Percentiles rank a stretch among this genome's conserved stretches.
These are phyloP conservation scores for Phycodurus eques DNA, from an alignment of 2,113 vertebrate genomes.

Conservation along the genomic window DNA sequence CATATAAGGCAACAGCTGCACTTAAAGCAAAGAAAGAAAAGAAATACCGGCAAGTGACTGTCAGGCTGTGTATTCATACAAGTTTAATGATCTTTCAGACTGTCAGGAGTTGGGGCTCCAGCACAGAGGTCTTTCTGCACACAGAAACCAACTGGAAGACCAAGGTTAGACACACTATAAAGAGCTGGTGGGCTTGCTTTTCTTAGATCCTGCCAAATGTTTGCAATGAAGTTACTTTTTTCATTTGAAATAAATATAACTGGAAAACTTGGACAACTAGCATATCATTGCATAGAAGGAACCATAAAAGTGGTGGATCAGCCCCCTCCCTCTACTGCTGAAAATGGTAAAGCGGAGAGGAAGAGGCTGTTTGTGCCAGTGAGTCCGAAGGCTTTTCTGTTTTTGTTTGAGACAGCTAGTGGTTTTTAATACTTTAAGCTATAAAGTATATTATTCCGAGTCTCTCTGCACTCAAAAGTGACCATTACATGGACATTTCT, in stretches of 20 bases:
- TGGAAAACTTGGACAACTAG: neutral
- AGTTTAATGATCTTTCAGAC: slow-evolving; percentile 74
- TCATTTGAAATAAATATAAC: neutral
- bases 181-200: slow-evolving; percentile 38
- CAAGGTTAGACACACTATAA: slow-evolving; percentile 37
- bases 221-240: slow-evolving; percentile 9
- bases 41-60: slow-evolving; percentile 46
- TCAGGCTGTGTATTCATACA: slow-evolving; percentile 69
- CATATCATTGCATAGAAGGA: slow-evolving; percentile 5
- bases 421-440: too few species aligned
- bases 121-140: slow-evolving; percentile 43
- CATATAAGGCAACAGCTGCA: slow-evolving; percentile 46
- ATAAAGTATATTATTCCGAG: slow-evolving; percentile 4
- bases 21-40: slow-evolving; percentile 35
- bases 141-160: slow-evolving; percentile 33
- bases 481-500: neutral
- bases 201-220: slow-evolving; percentile 10
- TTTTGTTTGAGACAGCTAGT: slow-evolving; percentile 38
- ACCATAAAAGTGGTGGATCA: slow-evolving; percentile 11
- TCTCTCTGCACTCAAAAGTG: slow-evolving; percentile 6
- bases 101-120: slow-evolving; percentile 58
- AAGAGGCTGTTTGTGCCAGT: slow-evolving; percentile 28
- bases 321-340: slow-evolving; percentile 17
- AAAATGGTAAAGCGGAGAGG: slow-evolving; percentile 27
- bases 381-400: slow-evolving; percentile 29